A percentile compares a stretch with the other conserved stretches of the same genome.
Evolutionary conservation across 2,888 invertebrate species (phyloP).

Genomic region (Lamproptera curius): DNA sequence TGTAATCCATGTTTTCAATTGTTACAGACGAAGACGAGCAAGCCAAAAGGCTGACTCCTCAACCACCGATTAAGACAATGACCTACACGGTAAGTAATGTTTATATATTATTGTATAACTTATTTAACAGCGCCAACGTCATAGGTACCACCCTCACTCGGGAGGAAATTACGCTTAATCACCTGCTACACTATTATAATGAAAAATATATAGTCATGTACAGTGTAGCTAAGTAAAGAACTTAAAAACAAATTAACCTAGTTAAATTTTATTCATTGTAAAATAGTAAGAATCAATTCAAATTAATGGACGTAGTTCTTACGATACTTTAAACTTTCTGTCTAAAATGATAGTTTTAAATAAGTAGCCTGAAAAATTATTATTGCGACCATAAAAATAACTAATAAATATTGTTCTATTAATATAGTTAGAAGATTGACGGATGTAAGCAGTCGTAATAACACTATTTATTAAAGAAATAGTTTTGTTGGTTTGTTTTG

Average conservation of each 20-base stretch:
- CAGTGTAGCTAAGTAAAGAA: not conserved
- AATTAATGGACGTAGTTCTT: not conserved
- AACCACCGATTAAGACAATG: slow-evolving; percentile 86
- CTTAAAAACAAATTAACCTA: not conserved
- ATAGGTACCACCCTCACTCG: no score
- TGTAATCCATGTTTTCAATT: slow-evolving; percentile 26
- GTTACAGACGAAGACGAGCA: slow-evolving; percentile 81
- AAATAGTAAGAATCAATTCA: not conserved
- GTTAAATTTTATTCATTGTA: not conserved
- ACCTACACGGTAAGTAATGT: slow-evolving; percentile 82
- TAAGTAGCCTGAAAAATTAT: no score
- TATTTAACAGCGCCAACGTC: no score
- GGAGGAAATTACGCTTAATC: no score
- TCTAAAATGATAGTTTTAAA: no score
- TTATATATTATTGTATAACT: not conserved
- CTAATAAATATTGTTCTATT: no score
- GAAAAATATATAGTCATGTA: not conserved
- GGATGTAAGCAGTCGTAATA: no score
- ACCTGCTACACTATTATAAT: not conserved
- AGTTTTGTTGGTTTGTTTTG: no score
- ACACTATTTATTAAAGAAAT: no score
- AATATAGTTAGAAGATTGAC: no score
- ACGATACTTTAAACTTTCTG: not conserved
- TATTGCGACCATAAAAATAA: no score
- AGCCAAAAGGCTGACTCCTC: slow-evolving; percentile 80